A percentile compares a stretch with the other conserved stretches of the same genome.
These are phyloP conservation scores for Agonopterix subpropinquella DNA, from an alignment of 2,888 invertebrate species.

Conservation along the genomic window DNA sequence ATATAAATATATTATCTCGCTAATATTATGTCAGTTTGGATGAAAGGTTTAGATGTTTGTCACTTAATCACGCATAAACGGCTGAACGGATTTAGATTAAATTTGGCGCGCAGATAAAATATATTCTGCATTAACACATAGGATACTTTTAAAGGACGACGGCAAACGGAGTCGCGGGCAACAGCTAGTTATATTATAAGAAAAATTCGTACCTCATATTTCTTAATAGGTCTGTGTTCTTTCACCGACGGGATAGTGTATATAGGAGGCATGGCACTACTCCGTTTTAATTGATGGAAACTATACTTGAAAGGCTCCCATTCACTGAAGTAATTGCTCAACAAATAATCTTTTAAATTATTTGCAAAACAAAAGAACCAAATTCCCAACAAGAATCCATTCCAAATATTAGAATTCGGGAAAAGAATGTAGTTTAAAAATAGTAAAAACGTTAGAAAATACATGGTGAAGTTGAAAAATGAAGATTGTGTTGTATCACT, in stretches of 20 bases:
- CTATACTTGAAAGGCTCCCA: slow-evolving; percentile 33
- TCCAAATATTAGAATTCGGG: slow-evolving; percentile 56
- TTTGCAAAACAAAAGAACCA: slow-evolving; percentile 53
- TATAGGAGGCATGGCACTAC: slow-evolving; percentile 24
- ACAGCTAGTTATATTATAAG: neutral
- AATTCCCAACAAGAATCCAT: slow-evolving; percentile 63
- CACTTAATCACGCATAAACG: too few relatives aligned
- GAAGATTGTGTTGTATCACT: slow-evolving; percentile 24
- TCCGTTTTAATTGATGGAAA: slow-evolving; percentile 40
- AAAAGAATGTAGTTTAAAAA: slow-evolving; percentile 48
- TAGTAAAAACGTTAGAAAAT: slow-evolving; percentile 51
- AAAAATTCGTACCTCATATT: slow-evolving; percentile 67
- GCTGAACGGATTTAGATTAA: too few relatives aligned
- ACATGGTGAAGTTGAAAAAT: slow-evolving; percentile 53
- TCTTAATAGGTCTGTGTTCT: slow-evolving; percentile 76
- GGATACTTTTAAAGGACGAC: too few relatives aligned
- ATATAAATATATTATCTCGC: too few relatives aligned
- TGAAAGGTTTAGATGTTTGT: too few relatives aligned
- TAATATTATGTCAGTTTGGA: too few relatives aligned
- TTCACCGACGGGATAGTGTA: slow-evolving; percentile 78
- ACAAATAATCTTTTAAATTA: slow-evolving; percentile 49
- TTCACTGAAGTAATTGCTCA: slow-evolving; percentile 58
- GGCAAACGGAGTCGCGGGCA: too few relatives aligned
- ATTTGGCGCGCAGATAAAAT: too few relatives aligned
- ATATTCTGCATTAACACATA: too few relatives aligned